phyloP scores from a whole-genome alignment of 2,797 vertebrate species.

The Sebastes paucispinis region DNA sequence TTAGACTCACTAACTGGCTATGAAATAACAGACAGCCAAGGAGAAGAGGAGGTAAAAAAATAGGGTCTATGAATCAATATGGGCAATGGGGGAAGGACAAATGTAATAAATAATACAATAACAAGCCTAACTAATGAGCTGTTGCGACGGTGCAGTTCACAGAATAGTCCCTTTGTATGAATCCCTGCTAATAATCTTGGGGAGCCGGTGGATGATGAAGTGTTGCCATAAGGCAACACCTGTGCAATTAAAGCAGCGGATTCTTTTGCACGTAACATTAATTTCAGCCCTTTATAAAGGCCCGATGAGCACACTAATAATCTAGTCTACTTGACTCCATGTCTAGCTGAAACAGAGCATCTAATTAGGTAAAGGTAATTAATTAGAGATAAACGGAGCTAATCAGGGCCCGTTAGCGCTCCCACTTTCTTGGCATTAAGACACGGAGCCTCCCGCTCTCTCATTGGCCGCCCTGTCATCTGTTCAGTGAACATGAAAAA shows the following conservation, averaged over 20 bases:
- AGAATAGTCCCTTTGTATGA: slow-evolving; percentile 93
- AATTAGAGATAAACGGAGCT: slow-evolving; percentile 99
- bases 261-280: slow-evolving; percentile 98
- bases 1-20: slow-evolving; percentile 73
- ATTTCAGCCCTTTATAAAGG: slow-evolving; percentile 98
- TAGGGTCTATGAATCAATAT: slow-evolving; percentile 96
- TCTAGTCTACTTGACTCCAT: slow-evolving; percentile 99
- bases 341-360: slow-evolving; percentile 97
- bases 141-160: slow-evolving; percentile 95
- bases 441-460: slow-evolving; percentile 87
- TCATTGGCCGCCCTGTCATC: slow-evolving; percentile 79
- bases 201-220: slow-evolving; percentile 97
- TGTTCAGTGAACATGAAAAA: slow-evolving; percentile 63
- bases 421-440: slow-evolving; percentile 93
- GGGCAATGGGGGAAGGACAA: slow-evolving; percentile 96
- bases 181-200: slow-evolving; percentile 94
- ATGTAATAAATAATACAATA: slow-evolving; percentile 99
- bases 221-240: slow-evolving; percentile 99
- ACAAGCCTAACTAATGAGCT: slow-evolving; percentile 99
- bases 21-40: slow-evolving; percentile 77
- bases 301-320: slow-evolving; percentile 99
- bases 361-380: slow-evolving; percentile 99
- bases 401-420: slow-evolving; percentile 98
- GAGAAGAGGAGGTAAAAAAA: slow-evolving; percentile 82
- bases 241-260: slow-evolving; percentile 98